Percentiles rank a stretch among this genome's conserved stretches.
Evolutionary conservation across 2,888 invertebrate species (phyloP).

Genomic region (Melieria crassipennis): DNA sequence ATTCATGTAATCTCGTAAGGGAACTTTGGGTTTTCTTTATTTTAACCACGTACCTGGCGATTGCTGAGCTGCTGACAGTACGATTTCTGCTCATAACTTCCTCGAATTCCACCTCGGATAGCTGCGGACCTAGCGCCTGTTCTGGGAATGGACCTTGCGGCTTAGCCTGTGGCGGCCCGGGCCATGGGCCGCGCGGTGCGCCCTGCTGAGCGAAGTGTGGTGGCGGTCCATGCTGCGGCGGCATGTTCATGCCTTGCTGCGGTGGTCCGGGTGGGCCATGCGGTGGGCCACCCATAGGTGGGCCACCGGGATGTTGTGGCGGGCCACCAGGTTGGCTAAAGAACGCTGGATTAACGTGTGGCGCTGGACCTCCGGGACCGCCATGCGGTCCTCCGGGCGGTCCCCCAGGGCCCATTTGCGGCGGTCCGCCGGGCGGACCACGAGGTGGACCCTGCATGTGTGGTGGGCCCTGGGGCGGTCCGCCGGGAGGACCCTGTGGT

Average conservation of each 20-base stretch:
- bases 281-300: conserved; percentile 69
- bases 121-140: conserved; percentile 70
- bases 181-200: conserved; percentile 77
- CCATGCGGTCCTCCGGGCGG: conserved; percentile 65
- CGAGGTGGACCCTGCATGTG: conserved; percentile 75
- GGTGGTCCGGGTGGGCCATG: conserved; percentile 68
- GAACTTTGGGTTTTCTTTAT: neutral
- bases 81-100: conserved; percentile 97
- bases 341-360: conserved; percentile 97
- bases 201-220: conserved; percentile 76
- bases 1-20: neutral
- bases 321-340: conserved; percentile 76
- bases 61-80: conserved; percentile 97
- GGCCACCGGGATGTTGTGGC: conserved; percentile 68
- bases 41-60: conserved; percentile 69
- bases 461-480: conserved; percentile 73
- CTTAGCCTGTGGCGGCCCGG: conserved; percentile 67
- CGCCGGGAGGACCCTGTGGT: conserved; percentile 70
- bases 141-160: conserved; percentile 63
- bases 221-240: conserved; percentile 73
- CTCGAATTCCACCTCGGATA: conserved; percentile 96
- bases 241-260: conserved; percentile 63
- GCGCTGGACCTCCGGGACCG: conserved; percentile 80
- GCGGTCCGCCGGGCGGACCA: conserved; percentile 72
- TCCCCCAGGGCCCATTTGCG: conserved; percentile 67